Base-by-base conservation (phyloP, 2,888 invertebrate species). In the Octonoba sinensis region DNA sequence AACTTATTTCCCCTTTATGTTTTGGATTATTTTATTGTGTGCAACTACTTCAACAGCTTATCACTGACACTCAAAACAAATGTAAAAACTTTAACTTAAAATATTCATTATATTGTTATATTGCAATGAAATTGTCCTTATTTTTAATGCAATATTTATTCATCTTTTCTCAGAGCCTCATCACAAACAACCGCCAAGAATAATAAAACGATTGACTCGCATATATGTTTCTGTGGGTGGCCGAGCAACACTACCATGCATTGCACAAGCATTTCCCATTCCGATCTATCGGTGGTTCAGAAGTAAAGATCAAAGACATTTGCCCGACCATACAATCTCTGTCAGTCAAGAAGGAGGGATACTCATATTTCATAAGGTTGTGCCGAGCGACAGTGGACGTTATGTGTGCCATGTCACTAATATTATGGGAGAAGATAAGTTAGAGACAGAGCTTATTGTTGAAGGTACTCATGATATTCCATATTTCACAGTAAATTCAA, bases 251-350 rank as follows among this genome's bases (percentile, higher is more conserved):
- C 88, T 93, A 76, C 88, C 93, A 74, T 93, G 93, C 87, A 92
- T 92, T 86, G 92, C 93, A 65, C 93, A 93, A 88, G 92, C 91
- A 6, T 92, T 91, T 90, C 94, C 94, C 60, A 91, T 93, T 86
- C 94, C 93, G 86, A 87, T 92, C 83, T 92, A 92, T 91, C 93
- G 93, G 93, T 93, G 84, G 84, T 82, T 73, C 66, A 72, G 74
- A 49, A 56, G 62, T 15, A 64, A 51, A 47, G 79, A 82, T 18
- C 79, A 84, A 46, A 51, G 69, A 18, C 86, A 86, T 65, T 83
- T 86, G 18, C 88, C 87, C 11, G 88, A 88, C 4, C 65, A 86
- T 24, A 70, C 76, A 1, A 76, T 76, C 22, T 72, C 82, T 13
- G 74, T 72, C 3, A 78, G 84, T 4, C 87, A 87, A 76, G 84